These are phyloP conservation scores for Ursus arctos DNA, from an alignment of 2,113 vertebrate species.

Conservation along the genomic window DNA sequence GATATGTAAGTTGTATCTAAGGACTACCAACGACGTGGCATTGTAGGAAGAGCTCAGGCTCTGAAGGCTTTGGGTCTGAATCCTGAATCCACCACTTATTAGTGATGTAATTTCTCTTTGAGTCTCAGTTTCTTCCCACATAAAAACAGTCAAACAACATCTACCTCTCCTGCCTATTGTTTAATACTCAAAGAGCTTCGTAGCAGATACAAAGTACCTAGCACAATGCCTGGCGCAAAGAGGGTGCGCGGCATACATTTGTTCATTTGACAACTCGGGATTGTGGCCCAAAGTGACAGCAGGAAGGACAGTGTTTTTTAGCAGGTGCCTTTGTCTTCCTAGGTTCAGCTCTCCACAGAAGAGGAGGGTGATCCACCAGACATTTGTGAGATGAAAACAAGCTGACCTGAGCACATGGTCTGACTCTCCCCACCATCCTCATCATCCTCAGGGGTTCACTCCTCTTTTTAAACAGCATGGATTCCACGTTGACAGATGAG, in stretches of 20 bases:
- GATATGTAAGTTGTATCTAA: constrained; percentile 53
- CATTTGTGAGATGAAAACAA: neutral
- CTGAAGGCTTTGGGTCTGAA: neutral
- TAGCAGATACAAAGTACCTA: neutral
- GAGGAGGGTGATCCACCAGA: too few relatives aligned
- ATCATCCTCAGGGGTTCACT: neutral
- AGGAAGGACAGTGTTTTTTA: neutral
- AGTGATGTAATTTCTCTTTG: neutral
- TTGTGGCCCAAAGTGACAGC: neutral
- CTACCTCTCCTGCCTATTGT: neutral
- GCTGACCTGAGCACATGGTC: fast-evolving
- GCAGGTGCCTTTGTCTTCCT: neutral
- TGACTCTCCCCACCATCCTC: neutral
- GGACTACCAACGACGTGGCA: neutral
- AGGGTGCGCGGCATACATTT: neutral
- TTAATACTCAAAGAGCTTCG: neutral
- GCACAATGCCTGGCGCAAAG: neutral
- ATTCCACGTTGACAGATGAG: neutral
- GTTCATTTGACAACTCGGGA: neutral
- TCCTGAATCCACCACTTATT: neutral
- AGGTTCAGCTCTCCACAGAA: neutral
- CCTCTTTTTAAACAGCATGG: neutral
- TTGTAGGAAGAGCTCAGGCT: neutral
- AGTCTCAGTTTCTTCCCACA: neutral
- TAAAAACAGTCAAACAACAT: neutral